phyloP scores from a whole-genome alignment of 2,113 vertebrate species.

The Spheniscus mendiculus region DNA sequence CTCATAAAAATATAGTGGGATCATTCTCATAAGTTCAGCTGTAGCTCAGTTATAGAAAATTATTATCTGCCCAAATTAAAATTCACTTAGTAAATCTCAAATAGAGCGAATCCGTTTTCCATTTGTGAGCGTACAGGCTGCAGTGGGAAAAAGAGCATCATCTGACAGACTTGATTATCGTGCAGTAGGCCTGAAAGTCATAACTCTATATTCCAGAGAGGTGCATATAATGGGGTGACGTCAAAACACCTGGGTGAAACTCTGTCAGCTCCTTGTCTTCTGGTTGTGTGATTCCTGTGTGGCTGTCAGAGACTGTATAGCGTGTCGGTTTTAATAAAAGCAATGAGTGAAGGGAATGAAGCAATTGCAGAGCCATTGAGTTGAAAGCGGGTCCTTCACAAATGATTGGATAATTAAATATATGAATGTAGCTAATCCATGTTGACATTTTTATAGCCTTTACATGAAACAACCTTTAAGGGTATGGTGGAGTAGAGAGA shows the following conservation, averaged over 20 bases:
- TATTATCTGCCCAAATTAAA: background rate
- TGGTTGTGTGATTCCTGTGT: background rate
- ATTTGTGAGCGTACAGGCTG: background rate
- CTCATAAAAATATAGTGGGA: background rate
- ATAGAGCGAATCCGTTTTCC: background rate
- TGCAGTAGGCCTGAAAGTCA: background rate
- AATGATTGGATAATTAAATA: constrained; percentile 68
- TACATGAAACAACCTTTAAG: constrained; percentile 67
- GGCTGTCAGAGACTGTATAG: background rate
- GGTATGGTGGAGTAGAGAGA: constrained; percentile 41
- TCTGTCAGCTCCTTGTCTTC: constrained; percentile 35
- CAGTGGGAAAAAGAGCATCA: background rate
- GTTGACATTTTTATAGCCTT: constrained; percentile 70
- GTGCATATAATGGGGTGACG: background rate
- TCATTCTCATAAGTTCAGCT: background rate
- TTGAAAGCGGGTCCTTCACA: constrained; percentile 26
- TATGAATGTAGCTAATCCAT: constrained; percentile 63
- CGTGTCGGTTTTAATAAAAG: constrained; percentile 28
- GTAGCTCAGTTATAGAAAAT: background rate
- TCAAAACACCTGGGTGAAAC: constrained; percentile 41
- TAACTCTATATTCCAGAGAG: background rate
- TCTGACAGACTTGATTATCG: background rate
- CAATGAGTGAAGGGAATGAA: constrained; percentile 27
- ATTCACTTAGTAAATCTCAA: background rate
- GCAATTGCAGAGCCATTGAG: background rate